Evolutionary conservation across 2,888 invertebrate species (phyloP), one percentile per base, ranked within the genome.

Genomic region (Pterobdella sp.): DNA sequence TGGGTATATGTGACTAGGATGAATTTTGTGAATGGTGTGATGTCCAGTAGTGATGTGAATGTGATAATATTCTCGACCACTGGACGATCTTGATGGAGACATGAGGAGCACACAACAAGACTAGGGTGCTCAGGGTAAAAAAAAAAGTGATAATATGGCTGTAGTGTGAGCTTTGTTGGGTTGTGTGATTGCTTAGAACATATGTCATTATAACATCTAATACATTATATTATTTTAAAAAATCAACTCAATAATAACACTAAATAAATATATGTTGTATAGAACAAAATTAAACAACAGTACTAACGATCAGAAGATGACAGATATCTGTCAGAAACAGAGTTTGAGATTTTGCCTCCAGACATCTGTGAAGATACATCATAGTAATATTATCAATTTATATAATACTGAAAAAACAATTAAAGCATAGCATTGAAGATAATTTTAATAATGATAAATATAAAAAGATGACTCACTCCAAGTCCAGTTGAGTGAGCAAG

Each of bases 401-500:
- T n/a, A n/a, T n/a, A n/a, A n/a, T n/a, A n/a, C n/a, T n/a, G n/a
- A 7, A 42, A 35, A 14, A 68, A 18, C 18, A 36, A 36, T 68
- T 14, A 49, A 7, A 4, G n/a, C 18, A 68, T n/a, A 1, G 3
- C 26, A 37, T 22, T 18, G n/a, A 68, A 42, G n/a, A 36, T 2
- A 49, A 29, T n/a, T n/a, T n/a, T n/a, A n/a, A n/a, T n/a, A 32
- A 1, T 37, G 7, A 10, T 26, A 69, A 69, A 65, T 18, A 26
- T 3, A 10, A 35, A 10, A 68, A 34, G 34, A 32, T 1, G 1
- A 36, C 71, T 10, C 35, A 74, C 74, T 65, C 66, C 65, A 10
- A 71, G 29, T 65, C 74, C 74, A 35, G 82, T 81, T 78, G 84
- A 86, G 78, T 86, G 86, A 73, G 82, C 86, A 80, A 87, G 87